Evolutionary conservation across 2,888 invertebrate genomes (phyloP).

Genomic region (Eustalomyia histrio): DNA sequence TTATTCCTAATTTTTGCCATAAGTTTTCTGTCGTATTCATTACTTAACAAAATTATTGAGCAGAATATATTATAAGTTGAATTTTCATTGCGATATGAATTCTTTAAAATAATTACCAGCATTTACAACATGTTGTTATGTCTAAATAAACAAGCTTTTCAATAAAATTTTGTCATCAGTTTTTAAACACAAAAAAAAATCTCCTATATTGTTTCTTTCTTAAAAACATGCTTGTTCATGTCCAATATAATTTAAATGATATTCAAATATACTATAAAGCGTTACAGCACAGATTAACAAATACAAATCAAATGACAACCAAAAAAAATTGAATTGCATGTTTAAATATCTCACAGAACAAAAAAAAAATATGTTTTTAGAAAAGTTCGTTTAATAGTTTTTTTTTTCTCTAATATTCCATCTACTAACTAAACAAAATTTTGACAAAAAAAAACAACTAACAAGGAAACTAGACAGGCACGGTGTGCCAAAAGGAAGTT

Average conservation of each 20-base stretch:
- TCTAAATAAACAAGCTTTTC: neutral
- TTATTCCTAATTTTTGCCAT: too few species aligned
- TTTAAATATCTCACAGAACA: neutral
- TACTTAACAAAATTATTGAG: too few species aligned
- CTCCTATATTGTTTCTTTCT: constrained; percentile 23
- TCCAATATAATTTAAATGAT: constrained; percentile 50
- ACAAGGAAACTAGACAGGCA: neutral
- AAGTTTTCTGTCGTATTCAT: too few species aligned
- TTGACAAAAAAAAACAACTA: neutral
- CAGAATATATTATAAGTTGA: too few species aligned
- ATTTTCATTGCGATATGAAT: constrained; percentile 1
- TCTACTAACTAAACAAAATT: constrained; percentile 1
- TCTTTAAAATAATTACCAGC: neutral
- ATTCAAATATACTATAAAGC: constrained; percentile 5
- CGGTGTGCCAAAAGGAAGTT: too few species aligned
- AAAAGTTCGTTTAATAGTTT: neutral
- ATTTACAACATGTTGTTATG: constrained; percentile 2
- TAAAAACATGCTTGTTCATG: constrained; percentile 50
- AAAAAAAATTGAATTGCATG: neutral
- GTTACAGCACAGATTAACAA: constrained; percentile 29
- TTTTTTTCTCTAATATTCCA: constrained; percentile 1
- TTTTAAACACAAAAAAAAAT: constrained; percentile 26
- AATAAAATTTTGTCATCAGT: neutral
- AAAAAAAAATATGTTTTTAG: neutral
- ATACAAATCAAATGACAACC: neutral